Evolutionary conservation across 2,113 vertebrate genomes (phyloP).

Genomic region (Symphodus melops): DNA sequence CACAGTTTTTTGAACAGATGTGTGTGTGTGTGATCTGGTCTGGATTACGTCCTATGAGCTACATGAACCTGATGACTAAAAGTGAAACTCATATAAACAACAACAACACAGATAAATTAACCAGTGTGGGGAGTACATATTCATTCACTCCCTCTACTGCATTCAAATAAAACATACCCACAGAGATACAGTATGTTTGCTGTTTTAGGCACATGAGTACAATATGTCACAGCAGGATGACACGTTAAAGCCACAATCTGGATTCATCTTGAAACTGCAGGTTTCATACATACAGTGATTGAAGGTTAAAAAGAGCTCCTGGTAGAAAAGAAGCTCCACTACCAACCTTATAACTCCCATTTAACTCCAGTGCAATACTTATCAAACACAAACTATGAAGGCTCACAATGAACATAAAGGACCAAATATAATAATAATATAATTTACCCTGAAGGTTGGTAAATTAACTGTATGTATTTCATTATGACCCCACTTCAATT

Average conservation of each 20-base stretch:
- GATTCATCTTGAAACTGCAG: slow-evolving; percentile 8
- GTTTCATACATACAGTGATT: background rate
- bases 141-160: slow-evolving; percentile 23
- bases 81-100: background rate
- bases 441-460: background rate
- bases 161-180: slow-evolving; percentile 18
- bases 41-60: background rate
- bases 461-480: background rate
- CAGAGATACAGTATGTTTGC: slow-evolving; percentile 37
- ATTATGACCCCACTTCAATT: background rate
- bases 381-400: background rate
- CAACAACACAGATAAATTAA: background rate
- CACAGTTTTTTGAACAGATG: slow-evolving; percentile 26
- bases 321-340: slow-evolving; percentile 25
- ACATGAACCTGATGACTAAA: slow-evolving; percentile 10
- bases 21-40: background rate
- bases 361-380: slow-evolving; percentile 23
- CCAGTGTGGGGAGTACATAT: background rate
- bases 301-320: background rate
- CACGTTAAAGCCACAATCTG: slow-evolving; percentile 62
- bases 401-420: slow-evolving; percentile 6
- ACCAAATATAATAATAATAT: slow-evolving; percentile 13
- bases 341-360: slow-evolving; percentile 9
- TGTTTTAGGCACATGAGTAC: slow-evolving; percentile 72
- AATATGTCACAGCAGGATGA: slow-evolving; percentile 61